Conservation (phyloP, 2,888 invertebrate genomes). For the Notocelia uddmanniana region DNA sequence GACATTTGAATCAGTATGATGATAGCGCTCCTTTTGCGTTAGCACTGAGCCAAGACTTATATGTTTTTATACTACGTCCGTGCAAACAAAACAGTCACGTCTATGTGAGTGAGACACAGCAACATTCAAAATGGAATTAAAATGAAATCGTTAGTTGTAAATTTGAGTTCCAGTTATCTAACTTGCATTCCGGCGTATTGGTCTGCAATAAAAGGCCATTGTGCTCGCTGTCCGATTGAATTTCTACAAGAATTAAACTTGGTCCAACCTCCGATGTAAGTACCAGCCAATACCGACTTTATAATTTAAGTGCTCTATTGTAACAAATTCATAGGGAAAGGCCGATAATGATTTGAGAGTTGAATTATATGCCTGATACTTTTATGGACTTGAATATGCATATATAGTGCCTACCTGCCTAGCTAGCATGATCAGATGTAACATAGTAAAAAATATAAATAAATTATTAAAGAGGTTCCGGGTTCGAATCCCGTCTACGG, state of each 20-base stretch:
- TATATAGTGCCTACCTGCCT: no score
- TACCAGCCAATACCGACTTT: background rate
- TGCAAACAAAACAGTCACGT: background rate
- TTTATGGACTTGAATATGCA: no score
- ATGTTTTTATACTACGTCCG: no score
- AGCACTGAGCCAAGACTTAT: no score
- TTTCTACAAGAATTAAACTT: slow-evolving; percentile 30
- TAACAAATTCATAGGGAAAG: background rate
- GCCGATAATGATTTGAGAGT: background rate
- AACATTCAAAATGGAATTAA: background rate
- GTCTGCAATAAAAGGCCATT: slow-evolving; percentile 31
- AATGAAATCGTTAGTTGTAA: slow-evolving; percentile 1
- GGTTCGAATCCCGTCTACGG: no score
- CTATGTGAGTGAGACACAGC: background rate
- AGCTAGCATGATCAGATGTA: no score
- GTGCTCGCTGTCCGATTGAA: slow-evolving; percentile 24
- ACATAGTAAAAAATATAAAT: no score
- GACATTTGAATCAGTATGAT: background rate
- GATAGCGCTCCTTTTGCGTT: no score
- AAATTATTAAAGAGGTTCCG: no score
- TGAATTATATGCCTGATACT: no score
- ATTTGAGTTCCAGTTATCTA: background rate
- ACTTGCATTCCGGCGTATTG: background rate
- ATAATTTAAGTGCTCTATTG: background rate
- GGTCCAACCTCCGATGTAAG: background rate